Percentiles rank a stretch among this genome's conserved stretches.
Conservation (phyloP, 1,140 invertebrate species). For the Pseudomyrmex gracilis region DNA sequence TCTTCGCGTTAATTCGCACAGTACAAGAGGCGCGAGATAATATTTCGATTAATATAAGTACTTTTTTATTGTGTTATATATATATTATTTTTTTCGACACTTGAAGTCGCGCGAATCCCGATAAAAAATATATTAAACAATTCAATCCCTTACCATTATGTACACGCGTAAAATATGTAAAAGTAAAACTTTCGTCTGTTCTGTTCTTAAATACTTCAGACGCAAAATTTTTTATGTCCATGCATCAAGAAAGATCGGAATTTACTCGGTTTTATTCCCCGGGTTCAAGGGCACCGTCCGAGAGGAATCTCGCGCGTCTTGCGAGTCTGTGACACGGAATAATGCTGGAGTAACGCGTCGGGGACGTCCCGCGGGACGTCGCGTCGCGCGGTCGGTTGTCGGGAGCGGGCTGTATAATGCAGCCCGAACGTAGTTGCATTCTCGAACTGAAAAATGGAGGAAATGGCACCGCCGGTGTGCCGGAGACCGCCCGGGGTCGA, state of each 20-base stretch:
- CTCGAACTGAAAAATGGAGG: constrained; percentile 78
- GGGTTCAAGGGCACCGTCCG: constrained; percentile 17
- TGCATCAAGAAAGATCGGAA: neutral
- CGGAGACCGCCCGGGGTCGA: constrained; percentile 51
- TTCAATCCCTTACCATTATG: too few relatives aligned
- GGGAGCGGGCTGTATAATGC: constrained; percentile 75
- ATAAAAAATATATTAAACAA: too few relatives aligned
- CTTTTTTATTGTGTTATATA: neutral
- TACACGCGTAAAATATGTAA: too few relatives aligned
- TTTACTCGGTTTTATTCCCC: neutral
- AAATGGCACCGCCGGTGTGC: constrained; percentile 48
- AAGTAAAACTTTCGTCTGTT: too few relatives aligned
- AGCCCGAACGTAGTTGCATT: constrained; percentile 71
- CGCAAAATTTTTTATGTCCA: neutral
- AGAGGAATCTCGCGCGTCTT: constrained; percentile 11
- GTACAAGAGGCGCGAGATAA: neutral
- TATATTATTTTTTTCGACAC: too few relatives aligned
- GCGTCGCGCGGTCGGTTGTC: constrained; percentile 57
- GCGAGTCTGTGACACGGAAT: constrained; percentile 8
- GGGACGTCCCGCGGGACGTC: constrained; percentile 41
- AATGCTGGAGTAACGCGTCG: constrained; percentile 30
- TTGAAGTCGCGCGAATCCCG: neutral
- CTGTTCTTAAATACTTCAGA: too few relatives aligned
- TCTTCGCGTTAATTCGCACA: constrained; percentile 14
- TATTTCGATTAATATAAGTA: neutral